Evolutionary conservation across 2,888 invertebrate species (phyloP), one percentile per base, ranked within the genome.

Genomic region (Apodemia zela): DNA sequence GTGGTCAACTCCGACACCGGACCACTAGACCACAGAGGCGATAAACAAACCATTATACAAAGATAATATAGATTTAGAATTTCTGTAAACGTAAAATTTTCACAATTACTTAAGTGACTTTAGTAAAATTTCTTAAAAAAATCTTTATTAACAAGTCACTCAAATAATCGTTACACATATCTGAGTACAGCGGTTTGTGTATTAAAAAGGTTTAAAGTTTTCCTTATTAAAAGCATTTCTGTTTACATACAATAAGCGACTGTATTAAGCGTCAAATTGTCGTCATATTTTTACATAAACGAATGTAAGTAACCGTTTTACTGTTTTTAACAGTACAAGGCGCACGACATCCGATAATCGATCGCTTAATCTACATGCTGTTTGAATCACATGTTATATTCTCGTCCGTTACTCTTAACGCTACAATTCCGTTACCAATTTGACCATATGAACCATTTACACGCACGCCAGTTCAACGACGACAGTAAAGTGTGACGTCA

Each of bases 381-480:
- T 65, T 64, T 68, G 66, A 70, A 71, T 75, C 69, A 73, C 75
- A 74, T 73, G 73, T 72, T 68, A 71, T 71, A 73, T 72, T 75
- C 76, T 73, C 73, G 69, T 70, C 85, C 84, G 86, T 84, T 85
- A 84, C 66, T 68, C 75, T 74, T 75, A 75, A 69, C 72, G 69
- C 69, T 72, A 72, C 73, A 70, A 75, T 70, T 69, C 87, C 87
- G 88, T 87, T 87, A 88, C 82, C 77, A 82, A 84, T 84, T 82
- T 79, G 84, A 79, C 83, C 81, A 79, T 78, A 77, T 76, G 73
- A 69, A 54, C 29, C 57, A n/a, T 57, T 57, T 57, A 57, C 25
- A 2, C n/a, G 29, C 57, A 57, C 57, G 57, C 57, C 57, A 57
- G 25, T 57, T 3, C 21, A 21, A 8, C 25, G 10, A 35, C n/a